Evolutionary conservation across 1,140 invertebrate species (phyloP), one percentile per base, ranked within the genome.

Genomic region (Pseudachorutes palmiensis): DNA sequence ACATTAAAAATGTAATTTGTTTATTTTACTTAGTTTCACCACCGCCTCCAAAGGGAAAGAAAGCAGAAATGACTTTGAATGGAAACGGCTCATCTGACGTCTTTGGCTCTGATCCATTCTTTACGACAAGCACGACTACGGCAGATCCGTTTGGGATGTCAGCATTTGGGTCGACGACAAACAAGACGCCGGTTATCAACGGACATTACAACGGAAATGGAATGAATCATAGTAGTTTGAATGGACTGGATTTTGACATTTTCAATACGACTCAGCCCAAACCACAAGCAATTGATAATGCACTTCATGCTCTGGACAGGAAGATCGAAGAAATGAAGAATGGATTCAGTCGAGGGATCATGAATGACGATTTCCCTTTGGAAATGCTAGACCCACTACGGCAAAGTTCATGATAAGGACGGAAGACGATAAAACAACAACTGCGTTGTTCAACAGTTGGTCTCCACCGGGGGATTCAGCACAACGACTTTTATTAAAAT

Each of bases 301-400:
- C 86, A 63, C 88, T 89, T 70, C 86, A 87, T 61, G 82, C 89
- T 65, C 77, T 90, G 74, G 89, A 91, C 75, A 90, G 88, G 75
- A 84, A 85, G 75, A 84, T 91, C 70, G 78, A 88, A 66, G 89
- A 91, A 79, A 89, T 91, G 87, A 90, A 90, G 85, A 88, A 90
- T 80, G 89, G 89, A 64, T 91, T 92, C 77, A 90, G 88, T 79
- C 82, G 87, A 80, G 89, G 88, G 57, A 79, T 90, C 33, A 86
- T 87, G 48, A 87, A 88, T 68, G 89, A 91, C 76, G 89, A 92
- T 78, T 92, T 92, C 76, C 88, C 87, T n/a, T 76, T 92, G 71
- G 89, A 91, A 49, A 64, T 67, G 59, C 29, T 67, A 48, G 66
- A 67, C 55, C 66, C 66, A 12, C 36, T 66, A 24, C 57, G 65